phyloP scores from a whole-genome alignment of 2,797 vertebrate species.

The Sebastes miniatus region DNA sequence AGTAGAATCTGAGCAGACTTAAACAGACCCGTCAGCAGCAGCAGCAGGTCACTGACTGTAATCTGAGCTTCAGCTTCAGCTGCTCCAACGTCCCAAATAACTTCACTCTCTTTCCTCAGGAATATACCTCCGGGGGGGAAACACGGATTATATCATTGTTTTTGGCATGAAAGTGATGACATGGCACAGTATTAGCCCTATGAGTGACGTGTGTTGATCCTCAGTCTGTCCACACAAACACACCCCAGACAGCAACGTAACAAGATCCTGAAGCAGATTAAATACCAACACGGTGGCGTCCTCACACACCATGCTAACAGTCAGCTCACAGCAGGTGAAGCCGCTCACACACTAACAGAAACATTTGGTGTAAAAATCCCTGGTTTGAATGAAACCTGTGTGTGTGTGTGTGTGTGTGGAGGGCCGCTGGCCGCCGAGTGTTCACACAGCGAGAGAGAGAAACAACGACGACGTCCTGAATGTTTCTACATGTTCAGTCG shows the following conservation, averaged over 20 bases:
- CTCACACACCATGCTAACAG: slow-evolving; percentile 8
- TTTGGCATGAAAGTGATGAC: slow-evolving; percentile 30
- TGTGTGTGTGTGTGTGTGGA: no score
- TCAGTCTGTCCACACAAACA: slow-evolving; percentile 23
- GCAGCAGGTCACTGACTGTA: not conserved
- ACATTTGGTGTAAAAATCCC: slow-evolving; percentile 29
- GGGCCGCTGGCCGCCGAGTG: not conserved
- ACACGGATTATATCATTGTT: not conserved
- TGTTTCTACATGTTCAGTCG: not conserved
- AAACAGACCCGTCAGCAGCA: not conserved
- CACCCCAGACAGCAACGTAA: slow-evolving; percentile 2
- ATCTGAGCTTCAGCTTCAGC: slow-evolving; percentile 14
- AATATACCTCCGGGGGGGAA: not conserved
- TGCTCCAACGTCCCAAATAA: slow-evolving; percentile 20
- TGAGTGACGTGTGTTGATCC: not conserved
- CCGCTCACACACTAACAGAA: not conserved
- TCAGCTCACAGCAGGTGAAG: slow-evolving; percentile 4
- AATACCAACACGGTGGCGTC: not conserved
- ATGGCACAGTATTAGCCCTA: slow-evolving; percentile 42
- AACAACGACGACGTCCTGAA: not conserved
- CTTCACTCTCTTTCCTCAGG: not conserved
- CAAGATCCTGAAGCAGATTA: slow-evolving; percentile 13
- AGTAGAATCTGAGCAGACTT: not conserved
- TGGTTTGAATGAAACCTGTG: not conserved
- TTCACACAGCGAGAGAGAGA: not conserved